Base-by-base conservation (phyloP, 2,113 vertebrate species). In the Leucosticte australis region DNA sequence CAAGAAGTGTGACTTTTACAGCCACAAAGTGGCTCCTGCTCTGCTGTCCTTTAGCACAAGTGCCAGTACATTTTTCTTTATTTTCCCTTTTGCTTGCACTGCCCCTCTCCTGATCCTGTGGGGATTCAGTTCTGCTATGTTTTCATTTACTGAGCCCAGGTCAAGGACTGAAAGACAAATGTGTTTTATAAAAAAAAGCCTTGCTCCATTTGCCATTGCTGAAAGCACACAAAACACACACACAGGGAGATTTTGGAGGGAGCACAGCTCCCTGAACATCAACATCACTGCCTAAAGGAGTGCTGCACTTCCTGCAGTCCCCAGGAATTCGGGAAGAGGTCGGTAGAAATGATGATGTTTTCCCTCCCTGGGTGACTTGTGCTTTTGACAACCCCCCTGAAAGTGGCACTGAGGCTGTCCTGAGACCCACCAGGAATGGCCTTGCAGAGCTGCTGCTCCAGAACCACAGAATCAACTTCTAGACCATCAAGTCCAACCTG, bases 121-220 rank as follows among this genome's bases (percentile, higher is more conserved):
- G 79, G 92, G 64, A 94, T 88, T 73, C 9, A 63, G 52, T 60
- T 90, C 63, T 71, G 63, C 87, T 70, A 83, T 1, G 11, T 95
- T 90, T 93, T 88, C 77, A 90, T 91, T 82, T 64, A 81, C 37
- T 12, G 37, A 84, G 73, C 28, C 28, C 63, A 81, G 87, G 90
- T 90, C 91, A 94, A 95, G 76, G 90, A 64, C 57, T 55, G 33
- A 10, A 44, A 93, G 79, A 96, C 22, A 81, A 86, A 94, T 14
- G n/a, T 42, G 47, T 64, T 71, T 60, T 68, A 70, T 31, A 75
- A 46, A 74, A 90, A 74, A 44, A 64, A 7, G 18, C 0, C 0
- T 53, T 68, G 63, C 67, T 90, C 44, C 63, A 9, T 65, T 90
- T 80, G 77, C 55, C 68, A 69, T 15, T 65, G 68, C 57, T 77